phyloP scores from a whole-genome alignment of 1,140 invertebrate genomes.

The Drosophila athabasca region DNA sequence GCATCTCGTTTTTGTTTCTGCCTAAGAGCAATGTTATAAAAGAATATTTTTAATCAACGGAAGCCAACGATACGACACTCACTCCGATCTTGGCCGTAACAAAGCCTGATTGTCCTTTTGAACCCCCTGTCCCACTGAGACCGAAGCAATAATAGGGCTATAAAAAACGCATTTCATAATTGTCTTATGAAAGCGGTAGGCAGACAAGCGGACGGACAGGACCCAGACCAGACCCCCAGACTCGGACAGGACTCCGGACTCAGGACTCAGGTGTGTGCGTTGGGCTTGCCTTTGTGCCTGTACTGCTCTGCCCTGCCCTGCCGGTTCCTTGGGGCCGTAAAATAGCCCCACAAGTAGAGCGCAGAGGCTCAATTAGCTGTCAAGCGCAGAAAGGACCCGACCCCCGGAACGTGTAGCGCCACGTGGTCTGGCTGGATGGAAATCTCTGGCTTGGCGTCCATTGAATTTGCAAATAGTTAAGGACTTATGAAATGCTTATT shows the following conservation, averaged over 20 bases:
- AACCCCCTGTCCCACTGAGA: background rate
- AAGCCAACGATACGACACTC: constrained; percentile 32
- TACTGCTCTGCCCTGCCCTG: no score
- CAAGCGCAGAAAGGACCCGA: constrained; percentile 44
- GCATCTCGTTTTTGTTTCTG: constrained; percentile 1
- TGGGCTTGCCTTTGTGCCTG: constrained; percentile 47
- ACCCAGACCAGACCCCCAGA: background rate
- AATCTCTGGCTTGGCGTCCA: constrained; percentile 15
- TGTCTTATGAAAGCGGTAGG: constrained; percentile 57
- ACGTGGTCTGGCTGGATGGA: background rate
- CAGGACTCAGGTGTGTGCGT: constrained; percentile 47
- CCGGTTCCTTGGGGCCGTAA: constrained; percentile 50
- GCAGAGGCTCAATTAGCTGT: constrained; percentile 70
- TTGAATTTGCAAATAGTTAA: constrained; percentile 61
- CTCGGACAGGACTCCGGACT: background rate
- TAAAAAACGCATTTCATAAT: constrained; percentile 79
- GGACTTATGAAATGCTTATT: constrained; percentile 56
- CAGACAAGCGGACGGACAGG: constrained; percentile 10
- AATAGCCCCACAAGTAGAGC: constrained; percentile 58
- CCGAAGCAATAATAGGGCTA: constrained; percentile 67
- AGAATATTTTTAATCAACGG: constrained; percentile 47
- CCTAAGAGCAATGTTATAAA: constrained; percentile 13
- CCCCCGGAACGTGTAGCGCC: background rate
- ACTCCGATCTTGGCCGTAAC: constrained; percentile 42
- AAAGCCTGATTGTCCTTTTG: constrained; percentile 35